Percentiles rank a stretch among this genome's conserved stretches.
Evolutionary conservation across 2,113 vertebrate genomes (phyloP).

Genomic region (Carassius carassius): DNA sequence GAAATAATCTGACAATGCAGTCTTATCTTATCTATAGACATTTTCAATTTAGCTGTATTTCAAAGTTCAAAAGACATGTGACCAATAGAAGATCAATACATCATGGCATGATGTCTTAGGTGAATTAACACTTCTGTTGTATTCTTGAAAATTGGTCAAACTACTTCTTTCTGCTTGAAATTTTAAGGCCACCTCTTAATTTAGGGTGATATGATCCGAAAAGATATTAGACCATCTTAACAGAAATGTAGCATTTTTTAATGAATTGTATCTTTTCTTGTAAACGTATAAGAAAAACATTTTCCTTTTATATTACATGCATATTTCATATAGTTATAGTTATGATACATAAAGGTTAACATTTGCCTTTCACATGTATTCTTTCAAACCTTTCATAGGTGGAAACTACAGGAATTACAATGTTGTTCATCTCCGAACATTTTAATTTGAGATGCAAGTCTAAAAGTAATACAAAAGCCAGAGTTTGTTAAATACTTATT

Average conservation of each 20-base stretch:
- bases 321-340: neutral
- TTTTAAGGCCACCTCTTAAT: no score
- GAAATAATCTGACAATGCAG: neutral
- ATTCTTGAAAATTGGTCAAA: no score
- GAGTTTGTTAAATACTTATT: neutral
- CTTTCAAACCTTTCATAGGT: neutral
- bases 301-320: neutral
- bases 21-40: neutral
- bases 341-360: neutral
- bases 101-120: neutral
- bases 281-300: no score
- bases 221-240: neutral
- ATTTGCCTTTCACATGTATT: neutral
- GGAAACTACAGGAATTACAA: neutral
- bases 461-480: neutral
- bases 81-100: neutral
- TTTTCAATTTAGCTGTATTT: neutral
- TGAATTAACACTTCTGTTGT: neutral
- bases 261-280: neutral
- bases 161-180: no score
- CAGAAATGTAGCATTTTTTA: neutral
- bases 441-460: neutral
- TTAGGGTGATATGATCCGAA: neutral
- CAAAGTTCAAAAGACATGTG: neutral
- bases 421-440: neutral